Evolutionary conservation across 2,888 invertebrate genomes (phyloP), one percentile per base, ranked within the genome.

Genomic region (Pollenia griseotomentosa): DNA sequence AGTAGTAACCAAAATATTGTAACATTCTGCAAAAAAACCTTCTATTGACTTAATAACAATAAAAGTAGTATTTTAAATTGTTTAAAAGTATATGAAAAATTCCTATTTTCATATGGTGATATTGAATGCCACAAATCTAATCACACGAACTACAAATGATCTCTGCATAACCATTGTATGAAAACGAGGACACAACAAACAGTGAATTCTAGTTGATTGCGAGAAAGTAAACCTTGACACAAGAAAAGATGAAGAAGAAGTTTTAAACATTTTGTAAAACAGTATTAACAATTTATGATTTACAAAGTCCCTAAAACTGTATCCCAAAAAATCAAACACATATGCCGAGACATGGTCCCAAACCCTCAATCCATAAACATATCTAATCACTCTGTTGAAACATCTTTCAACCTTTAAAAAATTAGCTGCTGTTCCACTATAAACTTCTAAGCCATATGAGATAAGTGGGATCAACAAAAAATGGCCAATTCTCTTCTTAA

Each of bases 381-480:
- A 19, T 19, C 19, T 19, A 19, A 19, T 19, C 19, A 19, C 23
- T 23, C 57, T 19, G 10, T 57, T 23, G 11, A 57, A 57, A 23
- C 57, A 57, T 57, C 12, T 57, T 12, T 57, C 57, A 10, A 57
- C 23, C 10, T 12, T 57, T 11, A 2, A 57, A 7, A 57, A 57
- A 57, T 57, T 57, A 23, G 57, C 23, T 16, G 19, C 57, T 10
- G 57, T 23, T 57, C 23, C 57, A 57, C 57, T 57, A 57, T 23
- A 57, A 57, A 57, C 4, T 11, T 57, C 57, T 57, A 57, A 16
- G 2, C 57, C 57, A 23, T 57, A 57, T 11, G 23, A 57, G 11
- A 57, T 57, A 10, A 57, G 11, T 57, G 23, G 57, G 23, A 57
- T 57, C 23, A 57, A 23, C 3, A 55, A 19, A 19, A 2, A 1